Conservation (phyloP, 2,888 invertebrate species). For the Alsophila aescularia region DNA sequence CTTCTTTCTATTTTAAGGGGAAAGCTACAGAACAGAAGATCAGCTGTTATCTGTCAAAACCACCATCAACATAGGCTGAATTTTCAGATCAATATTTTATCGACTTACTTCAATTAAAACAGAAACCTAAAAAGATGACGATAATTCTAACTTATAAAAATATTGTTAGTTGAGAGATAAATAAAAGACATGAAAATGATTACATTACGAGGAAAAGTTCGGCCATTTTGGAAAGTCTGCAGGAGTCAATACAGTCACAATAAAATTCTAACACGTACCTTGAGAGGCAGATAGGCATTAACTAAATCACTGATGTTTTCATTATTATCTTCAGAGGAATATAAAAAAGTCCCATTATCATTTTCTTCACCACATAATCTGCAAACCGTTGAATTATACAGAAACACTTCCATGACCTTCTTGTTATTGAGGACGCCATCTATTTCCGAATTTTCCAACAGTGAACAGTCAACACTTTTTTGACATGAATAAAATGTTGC, state of each 20-base stretch:
- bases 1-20: too few relatives aligned
- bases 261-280: slow-evolving; percentile 80
- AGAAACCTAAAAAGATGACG: not conserved
- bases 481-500: slow-evolving; percentile 7
- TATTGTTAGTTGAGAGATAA: too few relatives aligned
- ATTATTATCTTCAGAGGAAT: slow-evolving; percentile 82
- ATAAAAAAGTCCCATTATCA: slow-evolving; percentile 87
- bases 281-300: slow-evolving; percentile 89
- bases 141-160: not conserved
- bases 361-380: slow-evolving; percentile 91
- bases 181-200: slow-evolving; percentile 61
- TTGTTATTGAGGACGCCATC: slow-evolving; percentile 63
- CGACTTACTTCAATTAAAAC: not conserved
- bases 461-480: not conserved
- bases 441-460: slow-evolving; percentile 56
- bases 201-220: slow-evolving; percentile 33
- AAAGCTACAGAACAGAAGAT: not conserved
- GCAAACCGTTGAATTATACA: slow-evolving; percentile 89
- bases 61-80: not conserved
- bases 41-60: slow-evolving; percentile 8
- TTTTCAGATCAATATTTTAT: not conserved
- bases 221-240: slow-evolving; percentile 61
- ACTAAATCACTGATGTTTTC: slow-evolving; percentile 86
- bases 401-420: slow-evolving; percentile 76
- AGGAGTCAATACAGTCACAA: slow-evolving; percentile 79